These are phyloP conservation scores for Hydractinia symbiolongicarpus DNA, from an alignment of 30 jellyfish, hydroid and myxozoan species.

Conservation along the genomic window DNA sequence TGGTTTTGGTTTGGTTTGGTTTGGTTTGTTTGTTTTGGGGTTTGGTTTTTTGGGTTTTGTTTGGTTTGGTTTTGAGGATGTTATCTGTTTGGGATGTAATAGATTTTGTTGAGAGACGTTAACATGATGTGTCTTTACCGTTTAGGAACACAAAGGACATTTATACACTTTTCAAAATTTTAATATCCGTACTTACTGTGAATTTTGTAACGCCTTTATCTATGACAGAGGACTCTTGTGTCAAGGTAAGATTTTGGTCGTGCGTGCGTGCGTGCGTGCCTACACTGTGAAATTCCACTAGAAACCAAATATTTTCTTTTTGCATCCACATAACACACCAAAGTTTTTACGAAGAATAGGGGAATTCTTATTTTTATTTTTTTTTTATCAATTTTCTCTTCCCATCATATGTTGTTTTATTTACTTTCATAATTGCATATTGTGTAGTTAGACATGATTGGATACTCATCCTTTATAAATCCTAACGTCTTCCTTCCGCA, in stretches of 20 bases:
- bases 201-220: slow-evolving; percentile 69
- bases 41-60: neutral
- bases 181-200: slow-evolving; percentile 82
- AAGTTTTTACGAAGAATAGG: neutral
- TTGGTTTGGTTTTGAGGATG: neutral
- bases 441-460: too few relatives aligned
- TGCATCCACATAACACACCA: neutral
- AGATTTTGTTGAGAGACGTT: neutral
- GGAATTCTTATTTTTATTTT: too few relatives aligned
- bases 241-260: slow-evolving; percentile 43
- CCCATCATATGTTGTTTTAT: too few relatives aligned
- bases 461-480: too few relatives aligned
- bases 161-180: slow-evolving; percentile 52
- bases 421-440: too few relatives aligned
- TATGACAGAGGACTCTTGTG: slow-evolving; percentile 85
- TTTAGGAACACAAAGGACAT: slow-evolving; percentile 74
- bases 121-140: neutral
- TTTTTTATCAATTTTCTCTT: too few relatives aligned
- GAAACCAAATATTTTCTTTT: neutral
- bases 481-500: too few relatives aligned
- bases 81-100: neutral
- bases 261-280: neutral
- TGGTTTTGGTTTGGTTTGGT: too few relatives aligned
- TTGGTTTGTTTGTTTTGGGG: neutral
- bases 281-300: neutral